Evolutionary conservation across 2,113 vertebrate genomes (phyloP).

Genomic region (Melanerpes aurifrons): DNA sequence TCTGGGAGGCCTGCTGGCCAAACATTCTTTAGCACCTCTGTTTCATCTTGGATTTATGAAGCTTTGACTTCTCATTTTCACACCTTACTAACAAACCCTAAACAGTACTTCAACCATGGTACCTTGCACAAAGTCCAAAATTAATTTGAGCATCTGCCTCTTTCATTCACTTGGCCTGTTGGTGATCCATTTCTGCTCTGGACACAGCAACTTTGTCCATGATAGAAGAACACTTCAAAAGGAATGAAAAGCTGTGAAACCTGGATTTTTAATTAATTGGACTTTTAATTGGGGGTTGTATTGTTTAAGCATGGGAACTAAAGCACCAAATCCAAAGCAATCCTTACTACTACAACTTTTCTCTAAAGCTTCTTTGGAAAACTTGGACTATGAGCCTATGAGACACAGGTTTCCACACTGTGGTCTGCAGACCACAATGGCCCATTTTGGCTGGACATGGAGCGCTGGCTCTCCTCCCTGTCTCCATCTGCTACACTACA

Average conservation of each 20-base stretch:
- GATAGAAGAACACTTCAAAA: neutral
- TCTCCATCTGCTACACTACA: conserved; percentile 59
- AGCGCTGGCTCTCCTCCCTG: conserved; percentile 46
- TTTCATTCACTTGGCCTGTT: neutral
- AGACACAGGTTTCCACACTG: conserved; percentile 37
- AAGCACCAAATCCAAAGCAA: conserved; percentile 6
- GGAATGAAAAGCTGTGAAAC: neutral
- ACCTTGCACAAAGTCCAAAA: neutral
- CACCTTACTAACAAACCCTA: neutral
- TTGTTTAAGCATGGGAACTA: neutral
- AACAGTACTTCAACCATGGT: neutral
- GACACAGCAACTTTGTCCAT: neutral
- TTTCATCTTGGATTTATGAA: neutral
- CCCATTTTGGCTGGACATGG: conserved; percentile 45
- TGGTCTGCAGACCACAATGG: neutral
- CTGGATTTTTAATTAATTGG: neutral
- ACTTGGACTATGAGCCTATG: neutral
- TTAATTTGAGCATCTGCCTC: neutral
- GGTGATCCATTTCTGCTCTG: neutral
- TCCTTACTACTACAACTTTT: neutral
- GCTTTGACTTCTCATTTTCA: neutral
- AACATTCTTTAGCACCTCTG: neutral
- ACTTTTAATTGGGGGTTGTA: neutral
- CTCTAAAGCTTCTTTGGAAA: conserved; percentile 11
- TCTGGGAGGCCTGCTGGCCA: neutral